Percentiles rank a stretch among this genome's conserved stretches.
phyloP scores from a whole-genome alignment of 1,140 invertebrate species.

The Acromyrmex heyeri region DNA sequence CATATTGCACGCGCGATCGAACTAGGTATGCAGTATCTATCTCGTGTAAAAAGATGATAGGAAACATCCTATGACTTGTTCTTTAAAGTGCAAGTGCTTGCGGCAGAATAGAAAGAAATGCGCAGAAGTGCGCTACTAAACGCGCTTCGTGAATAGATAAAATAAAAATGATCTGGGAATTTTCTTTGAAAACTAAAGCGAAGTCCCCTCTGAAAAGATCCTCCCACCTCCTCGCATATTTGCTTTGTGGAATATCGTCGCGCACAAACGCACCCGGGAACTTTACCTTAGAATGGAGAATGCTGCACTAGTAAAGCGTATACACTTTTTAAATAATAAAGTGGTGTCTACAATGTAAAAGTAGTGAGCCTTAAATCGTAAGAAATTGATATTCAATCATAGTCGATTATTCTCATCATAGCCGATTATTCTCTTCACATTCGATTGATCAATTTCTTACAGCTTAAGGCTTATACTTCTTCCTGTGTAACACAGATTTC shows the following conservation, averaged over 20 bases:
- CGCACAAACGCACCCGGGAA: conserved; percentile 12
- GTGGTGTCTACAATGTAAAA: no score
- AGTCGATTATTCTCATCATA: no score
- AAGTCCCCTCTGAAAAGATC: background rate
- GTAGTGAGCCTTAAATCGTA: no score
- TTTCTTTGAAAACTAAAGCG: conserved; percentile 50
- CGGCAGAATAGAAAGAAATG: background rate
- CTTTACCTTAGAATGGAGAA: background rate
- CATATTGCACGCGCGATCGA: background rate
- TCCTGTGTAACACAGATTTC: no score
- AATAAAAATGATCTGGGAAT: conserved; percentile 23
- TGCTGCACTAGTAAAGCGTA: background rate
- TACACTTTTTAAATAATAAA: background rate
- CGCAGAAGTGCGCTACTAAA: background rate
- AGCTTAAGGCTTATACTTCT: no score
- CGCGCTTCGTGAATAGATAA: conserved; percentile 32
- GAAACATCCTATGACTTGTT: background rate
- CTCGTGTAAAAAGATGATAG: background rate
- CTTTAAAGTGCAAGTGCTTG: background rate
- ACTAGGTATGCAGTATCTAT: background rate
- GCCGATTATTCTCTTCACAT: no score
- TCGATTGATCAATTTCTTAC: no score
- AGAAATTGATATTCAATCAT: no score
- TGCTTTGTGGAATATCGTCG: conserved; percentile 24
- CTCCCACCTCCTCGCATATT: background rate